Evolutionary conservation across 2,113 vertebrate species (phyloP).

Genomic region (Myodes glareolus): DNA sequence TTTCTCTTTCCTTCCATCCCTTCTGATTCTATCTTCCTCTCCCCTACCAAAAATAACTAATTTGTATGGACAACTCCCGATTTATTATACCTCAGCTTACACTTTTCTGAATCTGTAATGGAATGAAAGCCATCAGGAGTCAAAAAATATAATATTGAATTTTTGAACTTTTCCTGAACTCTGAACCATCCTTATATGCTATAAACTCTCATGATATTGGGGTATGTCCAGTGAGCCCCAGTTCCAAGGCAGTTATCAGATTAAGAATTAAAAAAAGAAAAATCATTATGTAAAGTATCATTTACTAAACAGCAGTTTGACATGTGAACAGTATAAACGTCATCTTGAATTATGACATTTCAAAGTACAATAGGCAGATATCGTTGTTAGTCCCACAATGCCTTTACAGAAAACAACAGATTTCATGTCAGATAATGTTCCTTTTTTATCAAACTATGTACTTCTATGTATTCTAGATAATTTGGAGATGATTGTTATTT

Average conservation of each 20-base stretch:
- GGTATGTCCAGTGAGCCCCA: accelerated
- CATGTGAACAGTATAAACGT: not conserved
- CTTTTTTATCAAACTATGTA: too few relatives aligned
- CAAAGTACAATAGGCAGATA: not conserved
- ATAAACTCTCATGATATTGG: not conserved
- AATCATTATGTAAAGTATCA: not conserved
- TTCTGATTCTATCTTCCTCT: not conserved
- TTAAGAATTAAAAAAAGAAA: not conserved
- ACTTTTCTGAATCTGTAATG: not conserved
- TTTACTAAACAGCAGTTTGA: not conserved
- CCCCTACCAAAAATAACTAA: not conserved
- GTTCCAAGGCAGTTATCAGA: not conserved
- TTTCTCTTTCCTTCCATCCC: too few relatives aligned
- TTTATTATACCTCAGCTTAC: not conserved
- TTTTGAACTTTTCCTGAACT: not conserved
- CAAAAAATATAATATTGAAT: not conserved
- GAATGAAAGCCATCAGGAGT: not conserved
- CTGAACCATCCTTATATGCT: not conserved
- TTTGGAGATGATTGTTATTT: not conserved
- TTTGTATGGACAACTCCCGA: not conserved
- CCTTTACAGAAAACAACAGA: not conserved
- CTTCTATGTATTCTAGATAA: not conserved
- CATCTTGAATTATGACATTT: not conserved
- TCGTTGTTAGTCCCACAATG: not conserved
- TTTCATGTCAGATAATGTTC: not conserved